phyloP scores from a whole-genome alignment of 2,888 invertebrate species.

The Monochamus alternatus region DNA sequence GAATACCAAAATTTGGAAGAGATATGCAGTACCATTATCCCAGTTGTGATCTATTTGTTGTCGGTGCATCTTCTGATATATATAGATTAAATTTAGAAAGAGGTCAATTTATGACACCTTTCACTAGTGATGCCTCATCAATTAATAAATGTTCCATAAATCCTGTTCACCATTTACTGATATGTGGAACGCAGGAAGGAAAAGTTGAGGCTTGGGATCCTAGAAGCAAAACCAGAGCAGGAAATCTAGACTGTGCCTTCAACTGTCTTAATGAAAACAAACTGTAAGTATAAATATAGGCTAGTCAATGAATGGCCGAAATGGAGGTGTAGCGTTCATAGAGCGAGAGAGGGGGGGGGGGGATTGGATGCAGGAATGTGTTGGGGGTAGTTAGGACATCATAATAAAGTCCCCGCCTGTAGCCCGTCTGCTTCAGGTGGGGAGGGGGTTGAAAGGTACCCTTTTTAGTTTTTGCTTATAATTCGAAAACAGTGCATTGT shows the following conservation, averaged over 20 bases:
- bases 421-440: no score
- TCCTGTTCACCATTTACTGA: conserved; percentile 89
- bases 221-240: conserved; percentile 83
- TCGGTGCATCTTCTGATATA: conserved; percentile 80
- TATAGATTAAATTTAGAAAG: conserved; percentile 96
- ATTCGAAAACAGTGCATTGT: no score
- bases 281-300: conserved; percentile 69
- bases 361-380: no score
- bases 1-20: conserved; percentile 96
- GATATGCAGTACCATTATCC: conserved; percentile 93
- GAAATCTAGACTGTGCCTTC: conserved; percentile 88
- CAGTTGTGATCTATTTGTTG: conserved; percentile 93
- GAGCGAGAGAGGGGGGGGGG: no score
- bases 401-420: no score
- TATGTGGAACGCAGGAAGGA: conserved; percentile 92
- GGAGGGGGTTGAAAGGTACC: no score
- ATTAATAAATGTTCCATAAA: conserved; percentile 91
- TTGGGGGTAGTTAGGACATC: no score
- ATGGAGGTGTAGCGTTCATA: no score
- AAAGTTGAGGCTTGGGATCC: conserved; percentile 98
- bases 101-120: conserved; percentile 94
- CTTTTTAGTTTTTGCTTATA: no score
- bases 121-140: conserved; percentile 81
- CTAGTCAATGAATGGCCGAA: no score
- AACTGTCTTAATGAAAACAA: conserved; percentile 75